phyloP scores from a whole-genome alignment of 2,888 invertebrate genomes.

The Thyatira batis region DNA sequence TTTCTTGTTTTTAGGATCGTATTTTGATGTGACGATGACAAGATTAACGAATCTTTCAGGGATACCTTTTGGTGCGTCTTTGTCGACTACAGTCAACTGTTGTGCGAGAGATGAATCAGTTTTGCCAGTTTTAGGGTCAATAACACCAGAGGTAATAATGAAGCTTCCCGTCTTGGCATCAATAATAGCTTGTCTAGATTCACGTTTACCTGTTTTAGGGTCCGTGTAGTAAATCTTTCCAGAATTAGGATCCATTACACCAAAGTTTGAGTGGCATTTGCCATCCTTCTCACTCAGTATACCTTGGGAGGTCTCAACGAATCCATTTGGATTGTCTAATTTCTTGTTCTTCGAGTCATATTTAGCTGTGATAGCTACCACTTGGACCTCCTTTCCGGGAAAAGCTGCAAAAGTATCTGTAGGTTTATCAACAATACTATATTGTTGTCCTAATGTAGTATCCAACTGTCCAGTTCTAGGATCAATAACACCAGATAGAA shows the following conservation, averaged over 20 bases:
- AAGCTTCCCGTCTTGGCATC: conserved; percentile 82
- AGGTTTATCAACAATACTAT: conserved; percentile 83
- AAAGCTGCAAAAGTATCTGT: conserved; percentile 68
- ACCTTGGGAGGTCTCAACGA: conserved; percentile 75
- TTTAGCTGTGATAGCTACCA: conserved; percentile 83
- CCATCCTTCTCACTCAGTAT: conserved; percentile 87
- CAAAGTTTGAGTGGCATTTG: conserved; percentile 85
- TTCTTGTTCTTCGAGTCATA: conserved; percentile 83
- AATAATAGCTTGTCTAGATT: conserved; percentile 82
- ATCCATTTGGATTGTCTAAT: conserved; percentile 81
- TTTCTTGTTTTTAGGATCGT: conserved; percentile 80
- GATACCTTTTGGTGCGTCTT: conserved; percentile 69
- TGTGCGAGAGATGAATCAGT: conserved; percentile 85
- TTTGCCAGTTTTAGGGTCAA: conserved; percentile 84
- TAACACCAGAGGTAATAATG: conserved; percentile 81
- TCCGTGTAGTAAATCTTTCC: conserved; percentile 83
- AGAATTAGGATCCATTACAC: conserved; percentile 83
- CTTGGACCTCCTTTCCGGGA: conserved; percentile 77
- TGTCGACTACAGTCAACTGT: conserved; percentile 73
- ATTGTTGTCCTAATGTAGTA: conserved; percentile 81
- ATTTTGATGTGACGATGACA: conserved; percentile 81
- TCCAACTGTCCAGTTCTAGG: conserved; percentile 83
- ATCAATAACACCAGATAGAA: conserved; percentile 80
- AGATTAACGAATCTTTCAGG: conserved; percentile 76
- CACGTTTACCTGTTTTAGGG: conserved; percentile 83